Evolutionary conservation across 2,113 vertebrate genomes (phyloP).

Genomic region (Spizaetus ornatus): DNA sequence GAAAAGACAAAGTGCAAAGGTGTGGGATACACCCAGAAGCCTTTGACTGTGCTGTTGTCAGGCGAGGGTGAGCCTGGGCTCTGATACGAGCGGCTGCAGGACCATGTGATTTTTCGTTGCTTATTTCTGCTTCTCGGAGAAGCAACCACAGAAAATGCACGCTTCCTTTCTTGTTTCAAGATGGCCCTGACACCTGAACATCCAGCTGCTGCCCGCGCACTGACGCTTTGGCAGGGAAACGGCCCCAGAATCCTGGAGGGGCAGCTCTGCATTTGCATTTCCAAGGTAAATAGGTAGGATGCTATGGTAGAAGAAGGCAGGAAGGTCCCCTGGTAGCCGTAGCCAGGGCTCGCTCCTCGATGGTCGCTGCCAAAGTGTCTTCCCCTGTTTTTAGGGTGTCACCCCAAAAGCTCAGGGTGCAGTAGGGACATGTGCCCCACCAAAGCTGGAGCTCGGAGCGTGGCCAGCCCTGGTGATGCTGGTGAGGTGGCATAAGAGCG

Average conservation of each 20-base stretch:
- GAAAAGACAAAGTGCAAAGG: not conserved
- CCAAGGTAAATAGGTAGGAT: not conserved
- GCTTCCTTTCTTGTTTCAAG: not conserved
- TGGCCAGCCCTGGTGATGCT: not conserved
- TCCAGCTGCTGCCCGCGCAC: not conserved
- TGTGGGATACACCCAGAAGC: not conserved
- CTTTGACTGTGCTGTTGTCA: not conserved
- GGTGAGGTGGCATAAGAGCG: not conserved
- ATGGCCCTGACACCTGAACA: not conserved
- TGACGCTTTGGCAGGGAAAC: accelerated
- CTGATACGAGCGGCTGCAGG: accelerated
- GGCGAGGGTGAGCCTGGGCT: not conserved
- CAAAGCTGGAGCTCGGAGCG: accelerated
- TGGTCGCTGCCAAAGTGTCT: not conserved
- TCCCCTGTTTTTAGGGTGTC: accelerated
- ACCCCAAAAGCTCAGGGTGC: not conserved
- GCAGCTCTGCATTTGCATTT: not conserved
- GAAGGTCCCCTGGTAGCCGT: not conserved
- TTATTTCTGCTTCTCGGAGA: not conserved
- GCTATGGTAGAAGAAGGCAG: not conserved
- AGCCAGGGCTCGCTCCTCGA: accelerated
- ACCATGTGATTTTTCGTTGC: accelerated
- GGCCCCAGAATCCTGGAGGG: not conserved
- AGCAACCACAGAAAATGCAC: not conserved
- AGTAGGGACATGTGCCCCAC: accelerated